phyloP scores from a whole-genome alignment of 1,140 invertebrate species.

The Drosophila punjabiensis region DNA sequence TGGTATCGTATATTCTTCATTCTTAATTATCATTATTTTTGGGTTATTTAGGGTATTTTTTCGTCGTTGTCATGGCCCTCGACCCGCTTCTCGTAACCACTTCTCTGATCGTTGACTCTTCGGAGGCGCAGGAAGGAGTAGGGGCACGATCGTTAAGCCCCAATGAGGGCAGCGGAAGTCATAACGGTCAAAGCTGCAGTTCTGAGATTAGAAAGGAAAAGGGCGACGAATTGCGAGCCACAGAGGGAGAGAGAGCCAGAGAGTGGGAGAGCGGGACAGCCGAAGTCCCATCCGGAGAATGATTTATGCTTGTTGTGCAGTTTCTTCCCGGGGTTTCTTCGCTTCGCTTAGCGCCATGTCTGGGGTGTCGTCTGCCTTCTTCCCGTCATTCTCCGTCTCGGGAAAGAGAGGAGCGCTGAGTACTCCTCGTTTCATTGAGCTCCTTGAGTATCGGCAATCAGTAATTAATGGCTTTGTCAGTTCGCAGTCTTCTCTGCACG shows the following conservation, averaged over 20 bases:
- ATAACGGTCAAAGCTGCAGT: slow-evolving; percentile 68
- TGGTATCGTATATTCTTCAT: no score
- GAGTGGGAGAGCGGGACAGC: not conserved
- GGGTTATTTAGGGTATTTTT: not conserved
- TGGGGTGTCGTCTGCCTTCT: slow-evolving; percentile 46
- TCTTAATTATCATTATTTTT: no score
- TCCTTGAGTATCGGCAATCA: slow-evolving; percentile 73
- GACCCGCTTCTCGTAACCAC: not conserved
- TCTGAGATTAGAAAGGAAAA: slow-evolving; percentile 41
- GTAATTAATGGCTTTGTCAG: slow-evolving; percentile 81
- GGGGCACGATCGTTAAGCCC: slow-evolving; percentile 33
- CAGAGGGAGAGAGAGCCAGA: not conserved
- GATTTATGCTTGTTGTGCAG: slow-evolving; percentile 60
- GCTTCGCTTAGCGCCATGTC: slow-evolving; percentile 75
- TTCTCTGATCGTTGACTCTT: slow-evolving; percentile 63
- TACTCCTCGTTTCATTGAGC: slow-evolving; percentile 63
- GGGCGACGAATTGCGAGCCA: not conserved
- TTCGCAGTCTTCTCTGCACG: slow-evolving; percentile 21
- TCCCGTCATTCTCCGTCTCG: slow-evolving; percentile 2
- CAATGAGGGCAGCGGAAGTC: slow-evolving; percentile 64
- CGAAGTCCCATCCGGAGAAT: slow-evolving; percentile 43
- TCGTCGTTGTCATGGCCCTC: not conserved
- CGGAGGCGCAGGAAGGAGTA: slow-evolving; percentile 2
- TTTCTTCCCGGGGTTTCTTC: slow-evolving; percentile 45
- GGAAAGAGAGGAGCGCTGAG: slow-evolving; percentile 10